Base-by-base conservation (phyloP, 2,797 vertebrate genomes). In the Sebastes trivittatus region DNA sequence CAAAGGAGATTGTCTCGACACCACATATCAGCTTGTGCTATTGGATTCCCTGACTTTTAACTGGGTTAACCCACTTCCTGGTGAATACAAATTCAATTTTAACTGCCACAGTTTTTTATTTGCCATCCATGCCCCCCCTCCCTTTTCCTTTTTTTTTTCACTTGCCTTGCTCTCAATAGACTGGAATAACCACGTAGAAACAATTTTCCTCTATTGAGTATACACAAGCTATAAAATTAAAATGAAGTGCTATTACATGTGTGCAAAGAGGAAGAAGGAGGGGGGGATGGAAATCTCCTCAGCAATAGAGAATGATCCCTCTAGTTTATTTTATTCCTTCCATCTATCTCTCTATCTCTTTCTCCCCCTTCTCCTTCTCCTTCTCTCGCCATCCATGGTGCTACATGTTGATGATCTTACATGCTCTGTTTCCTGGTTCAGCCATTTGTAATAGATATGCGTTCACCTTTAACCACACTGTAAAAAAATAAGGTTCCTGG, bases 51-150 rank as follows among this genome's bases (percentile, higher is more conserved):
- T 92, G 94, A 95, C 94, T 95, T 95, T 96, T 96, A 96, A 96
- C 94, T 95, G 94, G 93, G 95, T 96, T 96, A 95, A 95, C 94
- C 94, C 94, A 96, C 95, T 96, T 95, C 94, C 94, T 93, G 94
- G 94, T 95, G 95, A 96, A 96, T 96, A 96, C 94, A 96, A 96
- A 96, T 96, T 96, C 95, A 96, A 96, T 95, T 96, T 95, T 92
- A 95, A 95, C 94, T 94, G 93, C 94, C 85, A 83, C 92, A 94
- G 93, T 94, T 95, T 95, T 94, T 92, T 94, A 93, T 95, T 94
- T 90, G 90, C 92, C 91, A 93, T 91, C 92, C 81, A 71, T 74
- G 70, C 87, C 69, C 83, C 78, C 60, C 34, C 34, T 62, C 59
- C 27, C 74, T 62, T 78, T 81, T 72, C 69, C 58, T 83, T 89